Conservation (phyloP, 2,888 invertebrate genomes). For the Macrostomum cliftonense region DNA sequence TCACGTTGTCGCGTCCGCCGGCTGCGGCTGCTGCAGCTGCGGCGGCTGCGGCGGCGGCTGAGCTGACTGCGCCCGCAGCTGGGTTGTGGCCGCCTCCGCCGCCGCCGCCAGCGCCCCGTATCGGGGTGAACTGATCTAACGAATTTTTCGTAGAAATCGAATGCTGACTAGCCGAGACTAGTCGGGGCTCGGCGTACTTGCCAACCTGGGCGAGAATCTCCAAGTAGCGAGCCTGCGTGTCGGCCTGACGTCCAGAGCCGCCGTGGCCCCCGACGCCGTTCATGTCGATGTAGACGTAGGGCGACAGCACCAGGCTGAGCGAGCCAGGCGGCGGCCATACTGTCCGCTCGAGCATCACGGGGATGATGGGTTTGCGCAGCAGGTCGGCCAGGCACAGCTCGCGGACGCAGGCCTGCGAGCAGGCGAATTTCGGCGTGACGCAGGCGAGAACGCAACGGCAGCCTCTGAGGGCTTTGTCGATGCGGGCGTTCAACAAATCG, state of each 20-base stretch:
- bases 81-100: too few relatives aligned
- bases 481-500: constrained; percentile 34
- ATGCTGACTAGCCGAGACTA: too few relatives aligned
- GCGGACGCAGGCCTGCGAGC: constrained; percentile 36
- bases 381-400: constrained; percentile 38
- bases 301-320: constrained; percentile 37
- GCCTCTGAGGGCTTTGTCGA: constrained; percentile 37
- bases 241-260: constrained; percentile 32
- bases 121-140: too few relatives aligned
- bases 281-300: constrained; percentile 38
- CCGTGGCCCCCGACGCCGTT: constrained; percentile 38
- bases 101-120: too few relatives aligned
- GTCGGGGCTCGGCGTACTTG: constrained; percentile 20
- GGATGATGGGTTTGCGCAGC: constrained; percentile 38
- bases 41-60: too few relatives aligned
- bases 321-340: constrained; percentile 40
- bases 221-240: constrained; percentile 27
- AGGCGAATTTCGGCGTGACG: constrained; percentile 35
- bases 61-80: too few relatives aligned
- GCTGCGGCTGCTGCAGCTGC: too few relatives aligned
- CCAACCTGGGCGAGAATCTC: constrained; percentile 29
- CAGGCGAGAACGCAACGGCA: constrained; percentile 32
- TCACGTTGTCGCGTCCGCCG: too few relatives aligned
- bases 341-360: constrained; percentile 35
- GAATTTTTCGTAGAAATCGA: too few relatives aligned